Evolutionary conservation across 2,888 invertebrate genomes (phyloP), one percentile per base, ranked within the genome.

Genomic region (Hybos culiciformis): DNA sequence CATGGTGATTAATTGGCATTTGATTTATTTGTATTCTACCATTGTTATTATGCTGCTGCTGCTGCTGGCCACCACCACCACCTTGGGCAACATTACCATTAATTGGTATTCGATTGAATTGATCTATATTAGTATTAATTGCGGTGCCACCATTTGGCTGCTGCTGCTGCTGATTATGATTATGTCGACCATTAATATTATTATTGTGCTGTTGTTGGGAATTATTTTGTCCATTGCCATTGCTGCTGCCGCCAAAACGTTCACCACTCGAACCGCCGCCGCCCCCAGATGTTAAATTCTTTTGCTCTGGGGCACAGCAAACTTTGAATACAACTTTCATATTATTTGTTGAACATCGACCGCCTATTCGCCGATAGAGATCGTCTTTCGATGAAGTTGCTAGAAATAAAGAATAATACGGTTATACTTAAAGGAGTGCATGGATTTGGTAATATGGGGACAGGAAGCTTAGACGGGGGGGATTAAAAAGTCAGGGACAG

Each of bases 291-390:
- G 53, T 54, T 58, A 61, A 61, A 57, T 63, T 60, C 56, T 63
- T 54, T 34, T 62, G 68, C 59, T 83, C 80, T 32, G 83, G 79
- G 59, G 80, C 79, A 70, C 90, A 91, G 71, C 90, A 90, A 45
- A 91, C 90, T 68, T 90, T 88, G 70, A 92, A 92, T 47, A 92
- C 87, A 57, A 93, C 82, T 74, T 91, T 91, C 92, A 93, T 93
- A 68, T 92, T 91, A 67, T 92, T 81, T 54, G 83, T 83, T 52
- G 83, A 78, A 70, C 93, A 93, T 51, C 90, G 79, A 49, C 92
- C 91, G 42, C 92, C 92, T 66, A 91, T 87, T 61, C 90, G 80
- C 66, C 90, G 77, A 63, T 91, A 87, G 58, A 92, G 70, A 62
- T 91, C 91, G 63, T 90, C 88, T 67, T 85, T 84, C 54, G 88